Evolutionary conservation across 2,113 vertebrate genomes (phyloP).

Genomic region (Plectropomus leopardus): DNA sequence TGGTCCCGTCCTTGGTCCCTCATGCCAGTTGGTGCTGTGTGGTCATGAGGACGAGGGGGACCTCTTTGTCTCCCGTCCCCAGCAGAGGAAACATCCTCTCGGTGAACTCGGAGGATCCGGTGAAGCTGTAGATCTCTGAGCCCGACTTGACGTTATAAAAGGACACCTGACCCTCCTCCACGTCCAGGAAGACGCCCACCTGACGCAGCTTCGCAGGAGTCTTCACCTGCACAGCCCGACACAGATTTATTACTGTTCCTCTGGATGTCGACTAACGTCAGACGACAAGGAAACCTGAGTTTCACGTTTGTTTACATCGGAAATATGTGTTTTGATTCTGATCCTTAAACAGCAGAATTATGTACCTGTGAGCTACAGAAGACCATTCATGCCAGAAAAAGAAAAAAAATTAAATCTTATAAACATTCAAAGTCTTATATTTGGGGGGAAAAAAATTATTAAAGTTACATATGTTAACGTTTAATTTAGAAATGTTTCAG

Average conservation of each 20-base stretch:
- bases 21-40: constrained; percentile 40
- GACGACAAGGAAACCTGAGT: too few relatives aligned
- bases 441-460: too few relatives aligned
- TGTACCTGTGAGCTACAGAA: too few relatives aligned
- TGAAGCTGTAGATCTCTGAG: constrained; percentile 79
- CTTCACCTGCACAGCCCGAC: constrained; percentile 71
- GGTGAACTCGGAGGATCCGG: constrained; percentile 11
- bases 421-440: too few relatives aligned
- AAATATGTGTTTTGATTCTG: too few relatives aligned
- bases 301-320: too few relatives aligned
- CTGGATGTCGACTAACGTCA: too few relatives aligned
- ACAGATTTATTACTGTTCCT: not conserved
- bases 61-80: constrained; percentile 83
- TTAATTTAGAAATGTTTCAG: too few relatives aligned
- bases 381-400: too few relatives aligned
- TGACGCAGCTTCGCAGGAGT: constrained; percentile 66
- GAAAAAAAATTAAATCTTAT: too few relatives aligned
- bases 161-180: constrained; percentile 81
- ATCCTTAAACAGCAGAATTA: too few relatives aligned
- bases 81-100: constrained; percentile 82
- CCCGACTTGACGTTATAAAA: constrained; percentile 83
- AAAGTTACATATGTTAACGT: too few relatives aligned
- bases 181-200: constrained; percentile 83
- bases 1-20: not conserved
- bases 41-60: constrained; percentile 78